Evolutionary conservation across 2,797 vertebrate genomes (phyloP).

Genomic region (Myotis vivesi): DNA sequence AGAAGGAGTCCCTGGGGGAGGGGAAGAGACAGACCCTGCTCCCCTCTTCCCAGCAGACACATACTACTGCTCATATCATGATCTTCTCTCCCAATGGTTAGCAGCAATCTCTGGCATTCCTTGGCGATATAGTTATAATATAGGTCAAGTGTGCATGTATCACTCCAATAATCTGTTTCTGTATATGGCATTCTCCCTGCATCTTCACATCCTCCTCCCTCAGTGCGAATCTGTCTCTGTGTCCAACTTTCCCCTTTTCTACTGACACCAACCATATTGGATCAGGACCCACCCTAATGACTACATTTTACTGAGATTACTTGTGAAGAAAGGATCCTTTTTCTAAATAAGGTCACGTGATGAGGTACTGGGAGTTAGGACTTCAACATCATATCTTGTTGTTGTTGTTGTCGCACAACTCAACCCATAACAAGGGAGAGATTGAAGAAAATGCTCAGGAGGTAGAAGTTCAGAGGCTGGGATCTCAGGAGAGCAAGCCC

Average conservation of each 20-base stretch:
- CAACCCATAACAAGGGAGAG: not conserved
- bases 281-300: too few relatives aligned
- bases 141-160: not conserved
- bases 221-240: not conserved
- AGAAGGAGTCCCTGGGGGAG: slow-evolving; percentile 72
- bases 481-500: not conserved
- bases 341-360: not conserved
- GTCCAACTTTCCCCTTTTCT: not conserved
- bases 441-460: not conserved
- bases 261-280: not conserved
- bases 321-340: not conserved
- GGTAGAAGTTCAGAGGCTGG: not conserved
- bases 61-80: not conserved
- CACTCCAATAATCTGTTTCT: not conserved
- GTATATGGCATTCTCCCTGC: not conserved
- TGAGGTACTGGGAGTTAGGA: too few relatives aligned
- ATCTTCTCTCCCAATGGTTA: not conserved
- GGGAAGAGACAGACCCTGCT: not conserved
- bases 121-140: too few relatives aligned
- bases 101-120: accelerated
- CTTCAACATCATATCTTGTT: not conserved
- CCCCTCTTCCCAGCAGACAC: not conserved
- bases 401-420: too few relatives aligned
- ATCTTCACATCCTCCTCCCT: not conserved
- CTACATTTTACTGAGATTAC: not conserved